A percentile compares a stretch with the other conserved stretches of the same genome.
Evolutionary conservation across 2,797 vertebrate genomes (phyloP).

Genomic region (Rhinichthys osculus): DNA sequence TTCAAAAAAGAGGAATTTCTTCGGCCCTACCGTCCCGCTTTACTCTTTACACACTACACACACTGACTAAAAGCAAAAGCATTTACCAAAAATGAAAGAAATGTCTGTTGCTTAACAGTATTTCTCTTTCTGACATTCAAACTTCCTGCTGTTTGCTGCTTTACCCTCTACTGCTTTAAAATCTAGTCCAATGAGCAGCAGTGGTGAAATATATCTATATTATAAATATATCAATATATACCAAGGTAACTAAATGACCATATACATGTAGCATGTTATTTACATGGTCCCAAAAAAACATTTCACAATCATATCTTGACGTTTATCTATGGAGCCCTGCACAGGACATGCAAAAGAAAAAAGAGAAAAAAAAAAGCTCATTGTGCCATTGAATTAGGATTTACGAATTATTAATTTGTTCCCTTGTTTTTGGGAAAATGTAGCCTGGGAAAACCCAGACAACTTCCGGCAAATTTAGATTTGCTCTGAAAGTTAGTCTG

Average conservation of each 20-base stretch:
- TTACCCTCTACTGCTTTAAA: not conserved
- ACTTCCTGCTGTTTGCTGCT: conserved; percentile 3
- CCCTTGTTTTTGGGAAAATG: not conserved
- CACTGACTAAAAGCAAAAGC: not conserved
- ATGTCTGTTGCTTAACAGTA: not conserved
- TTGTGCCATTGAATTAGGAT: not conserved
- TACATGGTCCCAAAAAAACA: not conserved
- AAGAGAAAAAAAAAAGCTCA: not conserved
- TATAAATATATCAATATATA: no score
- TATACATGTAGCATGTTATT: not conserved
- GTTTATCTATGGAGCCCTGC: not conserved
- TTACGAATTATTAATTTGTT: not conserved
- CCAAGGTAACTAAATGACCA: not conserved
- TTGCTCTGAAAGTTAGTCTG: no score
- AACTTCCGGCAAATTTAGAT: no score
- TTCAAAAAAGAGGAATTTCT: not conserved
- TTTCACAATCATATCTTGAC: not conserved
- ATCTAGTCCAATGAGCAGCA: not conserved
- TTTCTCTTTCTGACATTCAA: conserved; percentile 1
- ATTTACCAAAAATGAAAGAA: not conserved
- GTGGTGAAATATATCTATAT: not conserved
- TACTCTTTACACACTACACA: no score
- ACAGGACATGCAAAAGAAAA: no score
- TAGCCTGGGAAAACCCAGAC: no score
- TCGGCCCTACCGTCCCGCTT: not conserved